These are phyloP conservation scores for Paramacrobiotus metropolitanus DNA, from an alignment of 1,140 invertebrate species.

Conservation along the genomic window DNA sequence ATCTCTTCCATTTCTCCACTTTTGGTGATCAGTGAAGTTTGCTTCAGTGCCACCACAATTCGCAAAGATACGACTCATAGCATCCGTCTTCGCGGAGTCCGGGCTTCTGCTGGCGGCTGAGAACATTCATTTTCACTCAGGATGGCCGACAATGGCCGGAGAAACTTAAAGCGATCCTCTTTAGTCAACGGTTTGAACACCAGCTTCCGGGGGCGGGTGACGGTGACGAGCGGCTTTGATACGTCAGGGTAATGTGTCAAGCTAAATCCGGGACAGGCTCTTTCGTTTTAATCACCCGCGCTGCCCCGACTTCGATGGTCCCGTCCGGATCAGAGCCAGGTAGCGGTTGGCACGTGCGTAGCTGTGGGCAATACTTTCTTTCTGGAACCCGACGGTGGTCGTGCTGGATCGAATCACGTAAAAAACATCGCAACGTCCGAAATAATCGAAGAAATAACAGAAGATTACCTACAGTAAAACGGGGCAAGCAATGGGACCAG, in stretches of 20 bases:
- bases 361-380: background rate
- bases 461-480: no score
- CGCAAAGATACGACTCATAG: conserved; percentile 12
- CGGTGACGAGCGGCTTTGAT: background rate
- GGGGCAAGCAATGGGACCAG: no score
- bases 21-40: conserved; percentile 34
- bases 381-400: background rate
- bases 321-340: background rate
- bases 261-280: background rate
- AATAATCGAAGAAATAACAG: no score
- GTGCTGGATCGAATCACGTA: no score
- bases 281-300: background rate
- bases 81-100: background rate
- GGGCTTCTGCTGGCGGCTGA: background rate
- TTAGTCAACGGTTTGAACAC: background rate
- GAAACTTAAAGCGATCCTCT: background rate
- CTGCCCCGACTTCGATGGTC: background rate
- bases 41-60: conserved; percentile 43
- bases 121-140: conserved; percentile 6
- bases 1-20: background rate
- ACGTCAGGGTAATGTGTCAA: background rate
- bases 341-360: background rate
- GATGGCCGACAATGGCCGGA: conserved; percentile 7
- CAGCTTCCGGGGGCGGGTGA: background rate
- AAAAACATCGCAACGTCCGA: no score